Evolutionary conservation across 2,888 invertebrate species (phyloP), one percentile per base, ranked within the genome.

Genomic region (Philereme vetulata): DNA sequence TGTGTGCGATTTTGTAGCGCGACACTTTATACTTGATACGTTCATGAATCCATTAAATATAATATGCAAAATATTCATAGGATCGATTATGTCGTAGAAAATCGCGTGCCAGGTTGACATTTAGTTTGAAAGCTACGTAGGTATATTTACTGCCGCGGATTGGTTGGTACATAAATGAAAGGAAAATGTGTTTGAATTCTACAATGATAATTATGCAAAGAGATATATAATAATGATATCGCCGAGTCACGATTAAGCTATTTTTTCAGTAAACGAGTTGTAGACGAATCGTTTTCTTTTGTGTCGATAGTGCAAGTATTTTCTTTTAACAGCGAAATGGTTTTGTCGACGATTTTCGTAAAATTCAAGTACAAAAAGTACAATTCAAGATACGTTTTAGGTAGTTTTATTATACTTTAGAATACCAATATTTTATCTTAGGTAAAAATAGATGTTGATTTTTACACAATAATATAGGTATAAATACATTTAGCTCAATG

Each of bases 51-150:
- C 51, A 54, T 51, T 57, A 51, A 57, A 54, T 34, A 51, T 51
- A 54, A 51, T 1, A 38, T 72, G 70, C 71, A 77, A 77, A 78
- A 79, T 72, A 75, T 78, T 75, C 69, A 72, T 67, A 55, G 70
- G 61, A 69, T 66, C 76, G 74, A 81, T 81, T 77, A 80, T 80
- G 74, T 81, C 76, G 76, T 85, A 77, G 72, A 68, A 58, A 69
- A 68, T 88, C 64, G 90, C 89, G 88, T 90, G 90, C 82, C 81
- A 75, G 70, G 64, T 80, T 78, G 79, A 79, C 82, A 85, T 89
- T 89, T 75, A 71, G 74, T 68, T 74, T 75, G 71, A 78, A 82
- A 82, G 82, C 72, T 78, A 76, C 76, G 75, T 60, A 67, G 76
- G 75, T 60, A 67, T 61, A 74, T 77, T 78, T 74, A 74, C 71